phyloP scores from a whole-genome alignment of 1,140 invertebrate species.

The Leptinotarsa texana region DNA sequence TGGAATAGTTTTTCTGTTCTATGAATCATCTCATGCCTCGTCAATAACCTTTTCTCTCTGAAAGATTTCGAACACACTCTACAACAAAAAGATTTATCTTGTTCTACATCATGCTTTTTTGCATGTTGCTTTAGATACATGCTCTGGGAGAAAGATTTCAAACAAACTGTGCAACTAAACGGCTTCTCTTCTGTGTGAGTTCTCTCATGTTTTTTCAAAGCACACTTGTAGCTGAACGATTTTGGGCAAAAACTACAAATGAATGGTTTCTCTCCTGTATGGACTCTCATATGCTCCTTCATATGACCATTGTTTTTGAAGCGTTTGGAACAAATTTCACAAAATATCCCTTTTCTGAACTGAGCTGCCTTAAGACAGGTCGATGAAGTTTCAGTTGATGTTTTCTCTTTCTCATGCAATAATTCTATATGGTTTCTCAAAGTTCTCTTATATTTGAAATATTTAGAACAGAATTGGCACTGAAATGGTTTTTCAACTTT shows the following conservation, averaged over 20 bases:
- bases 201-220: constrained; percentile 60
- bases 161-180: constrained; percentile 58
- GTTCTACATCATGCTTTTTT: constrained; percentile 68
- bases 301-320: not conserved
- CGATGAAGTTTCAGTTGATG: no score
- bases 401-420: not conserved
- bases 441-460: not conserved
- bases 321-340: constrained; percentile 11
- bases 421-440: not conserved
- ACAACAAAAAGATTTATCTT: constrained; percentile 69
- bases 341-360: not conserved
- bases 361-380: not conserved
- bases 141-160: constrained; percentile 54
- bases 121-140: constrained; percentile 39
- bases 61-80: constrained; percentile 34
- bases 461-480: not conserved
- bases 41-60: constrained; percentile 9
- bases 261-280: constrained; percentile 58
- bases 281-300: constrained; percentile 37
- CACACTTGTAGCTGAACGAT: constrained; percentile 58
- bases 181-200: constrained; percentile 61
- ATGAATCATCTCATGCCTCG: not conserved
- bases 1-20: not conserved
- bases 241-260: constrained; percentile 59
- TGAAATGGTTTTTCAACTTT: not conserved